phyloP scores from a whole-genome alignment of 2,113 vertebrate species.

The Lycocorax pyrrhopterus region DNA sequence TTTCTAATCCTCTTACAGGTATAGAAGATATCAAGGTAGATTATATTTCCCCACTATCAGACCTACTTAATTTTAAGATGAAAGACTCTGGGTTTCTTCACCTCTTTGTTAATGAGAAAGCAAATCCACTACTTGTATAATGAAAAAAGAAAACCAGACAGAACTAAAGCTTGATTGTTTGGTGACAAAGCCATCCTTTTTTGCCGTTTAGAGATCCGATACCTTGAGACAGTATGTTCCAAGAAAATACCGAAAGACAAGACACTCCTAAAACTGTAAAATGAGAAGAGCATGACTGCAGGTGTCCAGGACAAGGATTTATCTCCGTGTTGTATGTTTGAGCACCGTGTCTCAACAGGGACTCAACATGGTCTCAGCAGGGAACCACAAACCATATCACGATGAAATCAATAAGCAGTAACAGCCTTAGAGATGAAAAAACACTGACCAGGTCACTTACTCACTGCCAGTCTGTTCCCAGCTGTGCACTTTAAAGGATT shows the following conservation, averaged over 20 bases:
- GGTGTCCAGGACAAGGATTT: background rate
- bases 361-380: background rate
- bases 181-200: background rate
- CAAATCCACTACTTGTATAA: background rate
- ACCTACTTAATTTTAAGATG: conserved; percentile 16
- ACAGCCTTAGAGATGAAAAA: background rate
- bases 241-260: background rate
- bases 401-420: background rate
- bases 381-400: background rate
- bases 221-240: background rate
- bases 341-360: rapidly evolving
- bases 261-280: background rate
- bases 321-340: background rate
- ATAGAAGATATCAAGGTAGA: conserved; percentile 26
- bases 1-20: conserved; percentile 47
- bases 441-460: background rate
- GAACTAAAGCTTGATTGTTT: background rate
- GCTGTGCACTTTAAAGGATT: background rate
- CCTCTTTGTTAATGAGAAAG: background rate
- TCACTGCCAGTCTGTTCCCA: background rate
- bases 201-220: background rate
- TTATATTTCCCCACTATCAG: background rate
- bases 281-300: background rate
- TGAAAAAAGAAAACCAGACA: background rate
- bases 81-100: background rate